These are phyloP conservation scores for Toxotes jaculatrix DNA, from an alignment of 2,113 vertebrate genomes.

Conservation along the genomic window DNA sequence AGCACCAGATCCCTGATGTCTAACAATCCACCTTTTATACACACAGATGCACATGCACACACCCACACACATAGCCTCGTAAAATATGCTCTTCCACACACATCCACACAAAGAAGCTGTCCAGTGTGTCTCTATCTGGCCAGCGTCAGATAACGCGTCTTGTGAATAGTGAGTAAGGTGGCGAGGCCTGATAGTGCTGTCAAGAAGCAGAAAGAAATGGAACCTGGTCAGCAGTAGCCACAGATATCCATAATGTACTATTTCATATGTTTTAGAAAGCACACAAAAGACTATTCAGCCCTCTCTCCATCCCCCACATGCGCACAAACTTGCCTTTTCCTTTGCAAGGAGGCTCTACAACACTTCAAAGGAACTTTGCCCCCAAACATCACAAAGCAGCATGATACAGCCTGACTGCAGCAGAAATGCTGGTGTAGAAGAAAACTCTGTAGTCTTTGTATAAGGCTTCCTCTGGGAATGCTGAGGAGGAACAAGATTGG, in stretches of 20 bases:
- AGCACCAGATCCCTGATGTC: constrained; percentile 49
- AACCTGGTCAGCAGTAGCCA: constrained; percentile 50
- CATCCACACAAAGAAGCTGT: constrained; percentile 57
- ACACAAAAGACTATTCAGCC: constrained; percentile 61
- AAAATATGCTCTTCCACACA: constrained; percentile 36
- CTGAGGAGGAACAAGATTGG: constrained; percentile 58
- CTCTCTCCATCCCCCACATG: neutral
- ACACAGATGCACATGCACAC: constrained; percentile 35
- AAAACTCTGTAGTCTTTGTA: constrained; percentile 61
- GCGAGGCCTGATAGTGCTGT: constrained; percentile 58
- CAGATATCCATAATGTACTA: constrained; percentile 36
- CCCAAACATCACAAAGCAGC: constrained; percentile 61
- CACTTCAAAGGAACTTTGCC: constrained; percentile 73
- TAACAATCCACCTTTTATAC: constrained; percentile 57
- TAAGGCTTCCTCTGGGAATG: constrained; percentile 60
- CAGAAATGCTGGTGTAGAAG: constrained; percentile 58
- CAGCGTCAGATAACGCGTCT: constrained; percentile 66
- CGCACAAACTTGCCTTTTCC: constrained; percentile 57
- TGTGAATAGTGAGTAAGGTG: constrained; percentile 66
- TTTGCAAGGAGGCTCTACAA: constrained; percentile 51
- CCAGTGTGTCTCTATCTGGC: constrained; percentile 72
- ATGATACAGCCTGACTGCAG: constrained; percentile 63
- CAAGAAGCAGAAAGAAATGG: constrained; percentile 42
- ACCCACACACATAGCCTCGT: constrained; percentile 25
- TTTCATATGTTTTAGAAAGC: constrained; percentile 38